Base-by-base conservation (phyloP, 2,113 vertebrate genomes). In the Connochaetes taurinus region DNA sequence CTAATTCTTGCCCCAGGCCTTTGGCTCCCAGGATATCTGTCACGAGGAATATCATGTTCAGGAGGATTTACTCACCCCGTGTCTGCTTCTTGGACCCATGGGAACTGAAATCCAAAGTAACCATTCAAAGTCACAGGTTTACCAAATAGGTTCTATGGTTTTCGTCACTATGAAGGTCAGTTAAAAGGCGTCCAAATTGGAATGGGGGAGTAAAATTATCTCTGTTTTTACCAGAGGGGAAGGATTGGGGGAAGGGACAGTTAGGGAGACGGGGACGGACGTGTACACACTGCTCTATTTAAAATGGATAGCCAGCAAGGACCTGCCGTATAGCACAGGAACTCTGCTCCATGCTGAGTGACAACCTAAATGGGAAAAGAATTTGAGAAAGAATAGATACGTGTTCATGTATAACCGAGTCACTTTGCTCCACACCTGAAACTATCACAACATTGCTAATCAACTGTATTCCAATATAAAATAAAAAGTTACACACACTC, bases 21-120 rank as follows among this genome's bases (percentile, higher is more conserved):
- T 74, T 96, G 97, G 96, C 93, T 90, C 91, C 86, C 53, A 40
- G 87, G 21, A 57, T 23, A 40, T 76, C 91, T 92, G 93, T 97
- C 97, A 98, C 1, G 52, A 95, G 97, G 93, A 89, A 25, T 96
- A 98, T 97, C 97, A 96, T 81, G 58, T 98, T 97, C 84, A 36
- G 93, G 64, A 71, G 91, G 91, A 64, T 94, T 97, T 97, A 90
- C 57, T 85, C 57, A 80, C 43, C 33, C 25, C 50, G 95, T 80
- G 23, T 94, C 74, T 94, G 50, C 90, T 96, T 92, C 95, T 53
- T 29, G 74, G 71, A 52, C 85, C 83, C 74, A 62, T 90, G 91
- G 64, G 45, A 83, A 91, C 60, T 89, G 67, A 96, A 92, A 78
- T 67, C 74, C 16, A 27, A 92, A 62, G 81, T 58, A 92, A 90